Base-by-base conservation (phyloP, 2,888 invertebrate genomes). In the Gerosis bhagava region DNA sequence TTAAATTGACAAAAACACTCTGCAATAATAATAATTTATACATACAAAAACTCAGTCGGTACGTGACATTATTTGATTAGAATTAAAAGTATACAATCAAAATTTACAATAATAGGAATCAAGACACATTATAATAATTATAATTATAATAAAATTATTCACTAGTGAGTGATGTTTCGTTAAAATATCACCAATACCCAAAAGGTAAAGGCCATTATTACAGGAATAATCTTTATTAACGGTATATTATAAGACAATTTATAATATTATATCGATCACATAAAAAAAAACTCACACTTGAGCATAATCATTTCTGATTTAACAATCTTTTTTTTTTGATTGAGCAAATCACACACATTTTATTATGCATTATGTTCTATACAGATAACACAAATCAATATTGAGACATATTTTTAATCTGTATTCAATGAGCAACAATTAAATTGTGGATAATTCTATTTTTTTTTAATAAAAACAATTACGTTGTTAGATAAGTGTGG, bases 1-100 rank as follows among this genome's bases (percentile, higher is more conserved):
- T 86, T 83, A 83, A 82, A 77, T 70, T n/a, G n/a, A n/a, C n/a
- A 72, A 80, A 80, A 82, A 86, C 80, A 83, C 80, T 76, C 78
- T 83, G 86, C 77, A 83, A 87, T 82, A 83, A 83, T 84, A 83
- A 87, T 82, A 83, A 83, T 84, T 86, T 83, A 84, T 83, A 87
- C 78, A 84, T 35, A 19, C 3, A 19, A 78, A 77, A 82, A 76
- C 62, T 84, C 88, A 87, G 88, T 87, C 88, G 77, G 77, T 83
- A 81, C 79, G 76, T 77, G 88, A 87, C 83, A 77, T 72, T 74
- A 81, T 80, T 84, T 77, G 80, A 83, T 86, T 80, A 83, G 69
- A 79, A 80, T 77, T 79, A 81, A 76, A 73, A 77, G 65, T 79
- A 77, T 79, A 83, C 76, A 80, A 84, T 80, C 74, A 84, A 81